These are phyloP conservation scores for Pristionchus fissidentatus DNA, from an alignment of 2,888 invertebrate genomes.

Conservation along the genomic window DNA sequence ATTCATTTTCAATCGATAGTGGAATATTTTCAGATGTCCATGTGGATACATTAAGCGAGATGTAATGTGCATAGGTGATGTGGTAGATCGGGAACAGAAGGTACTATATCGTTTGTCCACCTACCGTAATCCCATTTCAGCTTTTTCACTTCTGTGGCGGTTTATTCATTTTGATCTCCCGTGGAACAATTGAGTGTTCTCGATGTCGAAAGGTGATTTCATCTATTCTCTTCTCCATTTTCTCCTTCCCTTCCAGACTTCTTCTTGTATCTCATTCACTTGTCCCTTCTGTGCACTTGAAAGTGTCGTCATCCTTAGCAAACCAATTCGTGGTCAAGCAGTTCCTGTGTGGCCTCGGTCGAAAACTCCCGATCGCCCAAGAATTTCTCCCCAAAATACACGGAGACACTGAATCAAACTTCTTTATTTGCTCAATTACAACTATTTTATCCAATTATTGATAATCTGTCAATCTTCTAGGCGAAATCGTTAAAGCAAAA, in stretches of 20 bases:
- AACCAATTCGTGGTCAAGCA: conserved; percentile 10
- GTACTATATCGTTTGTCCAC: neutral
- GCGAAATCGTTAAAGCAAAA: too few relatives aligned
- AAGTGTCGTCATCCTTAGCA: conserved; percentile 7
- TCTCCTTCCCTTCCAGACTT: neutral
- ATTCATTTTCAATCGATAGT: neutral
- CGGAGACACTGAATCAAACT: too few relatives aligned
- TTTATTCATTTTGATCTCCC: conserved; percentile 16
- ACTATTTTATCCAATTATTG: too few relatives aligned
- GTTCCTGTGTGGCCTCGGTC: neutral
- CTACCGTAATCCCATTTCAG: neutral
- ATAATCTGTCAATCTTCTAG: too few relatives aligned
- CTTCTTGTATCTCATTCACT: conserved; percentile 18
- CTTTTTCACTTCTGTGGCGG: conserved; percentile 41
- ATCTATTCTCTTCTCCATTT: neutral
- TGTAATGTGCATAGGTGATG: conserved; percentile 40
- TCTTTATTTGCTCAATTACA: too few relatives aligned
- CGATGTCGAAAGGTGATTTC: conserved; percentile 17
- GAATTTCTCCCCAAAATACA: too few relatives aligned
- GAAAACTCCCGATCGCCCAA: neutral
- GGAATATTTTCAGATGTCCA: neutral
- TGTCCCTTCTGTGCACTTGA: conserved; percentile 25
- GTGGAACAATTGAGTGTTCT: neutral
- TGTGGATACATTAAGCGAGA: conserved; percentile 43
- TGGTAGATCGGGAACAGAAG: conserved; percentile 34